Evolutionary conservation across 2,888 invertebrate genomes (phyloP).

Genomic region (Agrilus mali): DNA sequence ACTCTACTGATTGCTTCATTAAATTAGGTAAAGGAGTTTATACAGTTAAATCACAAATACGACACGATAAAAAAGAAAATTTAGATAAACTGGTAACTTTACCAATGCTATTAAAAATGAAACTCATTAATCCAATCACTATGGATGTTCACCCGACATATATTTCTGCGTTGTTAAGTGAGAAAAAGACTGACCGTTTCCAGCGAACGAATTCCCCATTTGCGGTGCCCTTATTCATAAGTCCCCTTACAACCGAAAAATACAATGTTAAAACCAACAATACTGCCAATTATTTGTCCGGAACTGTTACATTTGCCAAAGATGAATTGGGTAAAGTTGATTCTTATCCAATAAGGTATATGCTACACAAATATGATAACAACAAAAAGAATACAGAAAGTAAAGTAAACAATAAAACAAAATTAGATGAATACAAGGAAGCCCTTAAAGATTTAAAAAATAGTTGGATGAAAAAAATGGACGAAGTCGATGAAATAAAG

Average conservation of each 20-base stretch:
- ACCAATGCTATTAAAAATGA: conserved; percentile 61
- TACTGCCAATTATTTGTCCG: conserved; percentile 63
- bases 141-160: conserved; percentile 66
- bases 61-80: conserved; percentile 77
- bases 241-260: conserved; percentile 74
- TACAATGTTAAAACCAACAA: conserved; percentile 33
- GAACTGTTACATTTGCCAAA: conserved; percentile 65
- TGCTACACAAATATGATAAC: conserved; percentile 43
- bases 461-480: conserved; percentile 72
- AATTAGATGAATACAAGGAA: conserved; percentile 71
- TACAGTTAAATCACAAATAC: conserved; percentile 69
- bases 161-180: conserved; percentile 57
- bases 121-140: conserved; percentile 55
- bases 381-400: conserved; percentile 14
- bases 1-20: conserved; percentile 62
- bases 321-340: conserved; percentile 75
- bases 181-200: conserved; percentile 52
- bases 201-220: conserved; percentile 24
- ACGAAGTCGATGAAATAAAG: conserved; percentile 31
- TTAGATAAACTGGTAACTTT: conserved; percentile 78
- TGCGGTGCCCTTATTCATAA: conserved; percentile 63
- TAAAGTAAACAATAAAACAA: conserved; percentile 46
- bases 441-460: conserved; percentile 76
- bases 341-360: conserved; percentile 54
- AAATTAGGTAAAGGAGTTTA: conserved; percentile 96